Evolutionary conservation across 1,140 invertebrate genomes (phyloP).

Genomic region (Coptotermes formosanus): DNA sequence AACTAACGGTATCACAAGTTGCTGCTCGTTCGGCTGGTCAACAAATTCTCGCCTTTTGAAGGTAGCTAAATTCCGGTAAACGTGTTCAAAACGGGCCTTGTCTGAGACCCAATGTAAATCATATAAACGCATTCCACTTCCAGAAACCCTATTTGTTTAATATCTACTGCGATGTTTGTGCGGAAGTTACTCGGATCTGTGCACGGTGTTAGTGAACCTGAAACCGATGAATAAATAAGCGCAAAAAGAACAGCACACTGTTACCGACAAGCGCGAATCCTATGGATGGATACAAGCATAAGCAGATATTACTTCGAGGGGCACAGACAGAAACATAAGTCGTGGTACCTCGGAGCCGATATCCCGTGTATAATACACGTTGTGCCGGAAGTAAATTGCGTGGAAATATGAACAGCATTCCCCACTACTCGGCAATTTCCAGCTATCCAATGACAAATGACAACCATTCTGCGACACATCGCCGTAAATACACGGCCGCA

Average conservation of each 20-base stretch:
- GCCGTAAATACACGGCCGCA: background rate
- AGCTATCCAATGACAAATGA: background rate
- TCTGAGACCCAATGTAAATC: no score
- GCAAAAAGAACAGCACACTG: background rate
- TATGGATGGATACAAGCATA: background rate
- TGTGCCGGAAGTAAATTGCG: background rate
- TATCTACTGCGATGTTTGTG: background rate
- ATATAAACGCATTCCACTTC: no score
- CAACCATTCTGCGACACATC: background rate
- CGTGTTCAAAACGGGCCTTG: no score
- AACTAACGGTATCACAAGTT: no score
- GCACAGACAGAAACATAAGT: background rate
- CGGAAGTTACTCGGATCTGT: background rate
- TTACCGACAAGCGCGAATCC: background rate
- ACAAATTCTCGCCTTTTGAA: no score
- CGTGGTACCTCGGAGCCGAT: background rate
- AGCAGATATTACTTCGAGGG: background rate
- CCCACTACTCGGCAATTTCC: background rate
- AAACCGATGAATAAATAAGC: background rate
- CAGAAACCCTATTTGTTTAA: no score
- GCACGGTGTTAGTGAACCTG: background rate
- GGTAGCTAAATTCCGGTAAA: no score
- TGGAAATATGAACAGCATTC: background rate
- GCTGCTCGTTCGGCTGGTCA: no score
- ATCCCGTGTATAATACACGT: background rate